Evolutionary conservation across 2,888 invertebrate genomes (phyloP).

Genomic region (Carterocephalus palaemon): DNA sequence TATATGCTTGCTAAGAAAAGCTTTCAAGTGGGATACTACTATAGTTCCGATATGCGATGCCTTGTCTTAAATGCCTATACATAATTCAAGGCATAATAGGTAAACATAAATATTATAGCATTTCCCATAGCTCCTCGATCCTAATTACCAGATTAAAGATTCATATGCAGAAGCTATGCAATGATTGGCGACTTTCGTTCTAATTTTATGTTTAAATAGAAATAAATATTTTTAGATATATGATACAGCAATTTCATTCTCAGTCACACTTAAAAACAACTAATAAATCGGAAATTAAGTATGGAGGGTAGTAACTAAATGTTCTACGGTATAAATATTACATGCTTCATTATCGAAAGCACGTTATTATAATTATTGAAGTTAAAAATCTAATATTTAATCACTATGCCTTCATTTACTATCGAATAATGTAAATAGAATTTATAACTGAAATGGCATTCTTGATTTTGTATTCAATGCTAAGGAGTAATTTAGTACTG

Average conservation of each 20-base stretch:
- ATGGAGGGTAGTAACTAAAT: constrained; percentile 55
- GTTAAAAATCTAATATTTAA: constrained; percentile 67
- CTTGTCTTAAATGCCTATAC: background rate
- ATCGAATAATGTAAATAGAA: constrained; percentile 35
- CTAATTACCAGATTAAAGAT: too few relatives aligned
- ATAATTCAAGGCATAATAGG: too few relatives aligned
- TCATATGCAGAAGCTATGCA: too few relatives aligned
- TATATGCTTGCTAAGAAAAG: constrained; percentile 1
- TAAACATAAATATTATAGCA: too few relatives aligned
- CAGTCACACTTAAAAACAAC: too few relatives aligned
- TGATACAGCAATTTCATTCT: constrained; percentile 34
- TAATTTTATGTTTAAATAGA: too few relatives aligned
- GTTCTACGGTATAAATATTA: constrained; percentile 52
- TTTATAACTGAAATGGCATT: constrained; percentile 52
- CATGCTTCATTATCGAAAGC: constrained; percentile 63
- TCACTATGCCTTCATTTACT: constrained; percentile 64
- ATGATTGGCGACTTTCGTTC: too few relatives aligned
- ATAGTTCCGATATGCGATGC: constrained; percentile 3
- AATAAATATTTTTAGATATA: too few relatives aligned
- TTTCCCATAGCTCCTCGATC: too few relatives aligned
- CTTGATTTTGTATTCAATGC: too few relatives aligned
- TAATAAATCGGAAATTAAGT: constrained; percentile 39
- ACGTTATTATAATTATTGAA: constrained; percentile 62
- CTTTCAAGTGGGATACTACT: background rate
- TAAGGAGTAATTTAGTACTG: background rate